phyloP scores from a whole-genome alignment of 2,888 invertebrate genomes.

The Lasioglossum pauxillum region DNA sequence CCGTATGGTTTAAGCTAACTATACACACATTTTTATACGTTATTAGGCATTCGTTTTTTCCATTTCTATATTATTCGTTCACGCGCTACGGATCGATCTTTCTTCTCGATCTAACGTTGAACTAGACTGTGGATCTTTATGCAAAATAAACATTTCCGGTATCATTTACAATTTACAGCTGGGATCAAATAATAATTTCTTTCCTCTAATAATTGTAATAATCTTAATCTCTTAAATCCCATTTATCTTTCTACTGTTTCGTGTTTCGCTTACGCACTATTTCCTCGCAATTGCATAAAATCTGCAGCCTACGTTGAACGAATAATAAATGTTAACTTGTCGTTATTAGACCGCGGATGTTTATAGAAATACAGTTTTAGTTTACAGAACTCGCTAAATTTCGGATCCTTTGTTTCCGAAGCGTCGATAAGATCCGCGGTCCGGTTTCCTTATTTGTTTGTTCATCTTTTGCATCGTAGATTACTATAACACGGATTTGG shows the following conservation, averaged over 20 bases:
- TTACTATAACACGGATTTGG: slow-evolving; percentile 60
- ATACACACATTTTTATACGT: slow-evolving; percentile 45
- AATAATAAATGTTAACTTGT: background rate
- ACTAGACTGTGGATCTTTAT: too few relatives aligned
- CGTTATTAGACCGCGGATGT: background rate
- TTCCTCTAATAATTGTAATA: too few relatives aligned
- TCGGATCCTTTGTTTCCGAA: background rate
- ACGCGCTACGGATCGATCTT: background rate
- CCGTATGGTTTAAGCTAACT: slow-evolving; percentile 38
- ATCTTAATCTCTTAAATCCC: too few relatives aligned
- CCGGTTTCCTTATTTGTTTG: background rate
- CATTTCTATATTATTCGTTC: background rate
- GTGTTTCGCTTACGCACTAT: too few relatives aligned
- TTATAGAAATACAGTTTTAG: background rate
- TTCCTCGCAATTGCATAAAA: background rate
- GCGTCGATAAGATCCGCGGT: background rate
- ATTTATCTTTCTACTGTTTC: too few relatives aligned
- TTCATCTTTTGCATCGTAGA: background rate
- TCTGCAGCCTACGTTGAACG: background rate
- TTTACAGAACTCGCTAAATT: background rate
- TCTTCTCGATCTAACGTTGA: background rate
- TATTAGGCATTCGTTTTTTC: slow-evolving; percentile 45
- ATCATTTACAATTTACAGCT: too few relatives aligned
- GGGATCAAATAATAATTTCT: too few relatives aligned
- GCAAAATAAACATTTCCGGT: too few relatives aligned